A percentile compares a stretch with the other conserved stretches of the same genome.
These are phyloP conservation scores for Odontocolon sp. DNA, from an alignment of 2,888 invertebrate genomes.

Conservation along the genomic window DNA sequence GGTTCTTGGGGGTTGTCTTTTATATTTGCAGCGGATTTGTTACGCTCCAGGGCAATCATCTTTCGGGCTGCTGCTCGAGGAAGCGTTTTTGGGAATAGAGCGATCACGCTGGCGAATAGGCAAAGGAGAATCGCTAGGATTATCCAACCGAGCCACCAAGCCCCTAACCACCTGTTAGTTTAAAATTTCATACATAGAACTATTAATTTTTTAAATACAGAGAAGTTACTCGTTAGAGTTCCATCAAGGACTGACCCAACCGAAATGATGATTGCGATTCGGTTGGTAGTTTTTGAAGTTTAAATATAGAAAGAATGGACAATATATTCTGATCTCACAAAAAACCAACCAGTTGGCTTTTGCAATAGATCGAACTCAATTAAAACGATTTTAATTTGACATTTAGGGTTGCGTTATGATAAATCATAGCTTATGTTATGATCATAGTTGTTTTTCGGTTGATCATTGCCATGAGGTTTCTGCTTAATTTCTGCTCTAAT, in stretches of 20 bases:
- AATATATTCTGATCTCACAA: too few relatives aligned
- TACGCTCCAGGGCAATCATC: slow-evolving; percentile 77
- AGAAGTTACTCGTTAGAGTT: background rate
- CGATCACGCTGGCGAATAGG: slow-evolving; percentile 84
- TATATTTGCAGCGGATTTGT: slow-evolving; percentile 72
- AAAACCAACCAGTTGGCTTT: background rate
- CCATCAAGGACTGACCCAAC: too few relatives aligned
- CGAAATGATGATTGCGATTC: too few relatives aligned
- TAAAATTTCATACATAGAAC: background rate
- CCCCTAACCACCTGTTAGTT: slow-evolving; percentile 86
- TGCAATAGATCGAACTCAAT: background rate
- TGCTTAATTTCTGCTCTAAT: too few relatives aligned
- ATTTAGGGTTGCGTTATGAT: too few relatives aligned
- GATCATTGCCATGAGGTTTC: too few relatives aligned
- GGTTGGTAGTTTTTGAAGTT: too few relatives aligned
- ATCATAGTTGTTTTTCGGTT: too few relatives aligned
- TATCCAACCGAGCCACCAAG: slow-evolving; percentile 92
- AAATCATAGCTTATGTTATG: too few relatives aligned
- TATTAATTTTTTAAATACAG: background rate
- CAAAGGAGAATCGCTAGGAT: slow-evolving; percentile 84
- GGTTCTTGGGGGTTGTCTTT: slow-evolving; percentile 65
- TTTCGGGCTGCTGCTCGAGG: slow-evolving; percentile 85
- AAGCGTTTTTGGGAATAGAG: slow-evolving; percentile 87
- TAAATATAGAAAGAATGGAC: too few relatives aligned
- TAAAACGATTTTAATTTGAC: background rate